Conservation (phyloP, 1,140 invertebrate species). For the Lepidurus apus region DNA sequence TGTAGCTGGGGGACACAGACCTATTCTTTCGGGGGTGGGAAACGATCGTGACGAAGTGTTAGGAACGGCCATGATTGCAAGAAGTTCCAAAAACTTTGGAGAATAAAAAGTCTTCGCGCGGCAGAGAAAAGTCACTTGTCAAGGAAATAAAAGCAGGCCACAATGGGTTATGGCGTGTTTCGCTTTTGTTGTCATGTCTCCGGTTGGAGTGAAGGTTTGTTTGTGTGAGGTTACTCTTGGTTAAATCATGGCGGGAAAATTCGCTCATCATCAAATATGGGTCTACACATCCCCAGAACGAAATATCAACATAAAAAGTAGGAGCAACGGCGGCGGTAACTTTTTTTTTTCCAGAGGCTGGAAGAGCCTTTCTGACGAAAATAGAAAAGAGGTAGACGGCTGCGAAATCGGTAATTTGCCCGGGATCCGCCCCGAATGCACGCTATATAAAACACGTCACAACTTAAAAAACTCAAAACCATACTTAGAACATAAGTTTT, state of each 20-base stretch:
- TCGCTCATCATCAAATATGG: neutral
- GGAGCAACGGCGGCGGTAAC: neutral
- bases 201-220: neutral
- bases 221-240: neutral
- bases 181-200: slow-evolving; percentile 2
- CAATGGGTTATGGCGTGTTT: neutral
- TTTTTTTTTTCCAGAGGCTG: neutral
- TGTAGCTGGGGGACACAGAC: neutral
- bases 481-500: neutral
- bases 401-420: slow-evolving; percentile 17
- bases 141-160: neutral
- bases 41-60: slow-evolving; percentile 21
- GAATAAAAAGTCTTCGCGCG: neutral
- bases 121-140: neutral
- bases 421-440: slow-evolving; percentile 1
- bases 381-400: slow-evolving; percentile 21
- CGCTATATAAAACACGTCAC: slow-evolving; percentile 8
- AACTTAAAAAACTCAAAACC: neutral
- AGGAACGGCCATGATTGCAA: slow-evolving; percentile 14
- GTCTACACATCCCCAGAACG: neutral
- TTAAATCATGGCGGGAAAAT: neutral
- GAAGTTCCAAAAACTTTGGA: neutral
- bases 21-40: slow-evolving; percentile 13
- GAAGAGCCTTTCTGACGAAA: neutral
- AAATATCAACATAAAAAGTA: neutral